Percentiles rank a stretch among this genome's conserved stretches.
Evolutionary conservation across 2,113 vertebrate genomes (phyloP).

Genomic region (Pyxicephalus adspersus): DNA sequence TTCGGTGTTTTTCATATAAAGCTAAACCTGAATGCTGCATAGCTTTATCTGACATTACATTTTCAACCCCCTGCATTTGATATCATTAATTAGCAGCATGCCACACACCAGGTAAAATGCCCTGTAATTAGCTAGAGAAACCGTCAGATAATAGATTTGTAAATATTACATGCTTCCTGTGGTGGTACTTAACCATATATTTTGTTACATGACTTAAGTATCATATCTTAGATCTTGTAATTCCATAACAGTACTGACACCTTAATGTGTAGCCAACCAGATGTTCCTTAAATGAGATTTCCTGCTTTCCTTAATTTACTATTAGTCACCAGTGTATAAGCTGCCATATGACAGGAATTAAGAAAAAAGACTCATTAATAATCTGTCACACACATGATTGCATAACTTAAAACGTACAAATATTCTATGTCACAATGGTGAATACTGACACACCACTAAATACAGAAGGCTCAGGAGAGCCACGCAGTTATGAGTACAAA

Average conservation of each 20-base stretch:
- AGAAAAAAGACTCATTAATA: conserved; percentile 8
- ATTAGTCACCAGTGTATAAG: conserved; percentile 13
- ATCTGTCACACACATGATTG: neutral
- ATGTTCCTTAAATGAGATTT: conserved; percentile 29
- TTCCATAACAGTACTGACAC: neutral
- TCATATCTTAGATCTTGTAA: neutral
- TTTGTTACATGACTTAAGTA: neutral
- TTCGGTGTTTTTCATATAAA: too few species aligned
- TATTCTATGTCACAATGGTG: neutral
- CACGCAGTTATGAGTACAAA: conserved; percentile 1
- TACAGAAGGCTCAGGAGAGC: conserved; percentile 22
- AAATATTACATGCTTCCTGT: too few species aligned
- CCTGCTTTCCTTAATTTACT: conserved; percentile 13
- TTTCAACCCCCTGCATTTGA: too few species aligned
- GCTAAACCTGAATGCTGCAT: too few species aligned
- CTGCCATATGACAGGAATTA: conserved; percentile 12
- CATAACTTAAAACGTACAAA: conserved; percentile 12
- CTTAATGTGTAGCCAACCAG: conserved; percentile 10
- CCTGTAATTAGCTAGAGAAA: too few species aligned
- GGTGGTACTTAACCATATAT: too few species aligned
- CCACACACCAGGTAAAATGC: too few species aligned
- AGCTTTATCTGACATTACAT: too few species aligned
- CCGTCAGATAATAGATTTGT: too few species aligned
- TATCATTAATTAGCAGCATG: too few species aligned
- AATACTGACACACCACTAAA: neutral